phyloP scores from a whole-genome alignment of 2,113 vertebrate genomes.

The Oncorhynchus keta region DNA sequence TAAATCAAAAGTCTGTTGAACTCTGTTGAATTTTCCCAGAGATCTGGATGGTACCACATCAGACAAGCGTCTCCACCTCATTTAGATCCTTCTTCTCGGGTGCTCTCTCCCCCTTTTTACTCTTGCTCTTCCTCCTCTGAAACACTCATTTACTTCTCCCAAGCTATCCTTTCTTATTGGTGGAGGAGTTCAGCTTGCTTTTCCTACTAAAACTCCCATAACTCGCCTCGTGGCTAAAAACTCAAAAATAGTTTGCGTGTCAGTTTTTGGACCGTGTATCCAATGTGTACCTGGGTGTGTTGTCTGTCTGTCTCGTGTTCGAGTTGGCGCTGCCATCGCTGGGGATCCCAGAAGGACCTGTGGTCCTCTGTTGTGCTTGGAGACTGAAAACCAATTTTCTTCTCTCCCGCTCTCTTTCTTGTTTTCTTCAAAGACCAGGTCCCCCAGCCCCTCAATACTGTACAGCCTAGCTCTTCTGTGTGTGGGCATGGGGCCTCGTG shows the following conservation, averaged over 20 bases:
- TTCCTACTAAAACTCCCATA: conserved; percentile 24
- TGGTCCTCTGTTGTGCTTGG: conserved; percentile 31
- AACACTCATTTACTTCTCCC: conserved; percentile 6
- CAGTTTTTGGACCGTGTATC: conserved; percentile 61
- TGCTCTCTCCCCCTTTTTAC: conserved; percentile 25
- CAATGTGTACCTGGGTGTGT: conserved; percentile 60
- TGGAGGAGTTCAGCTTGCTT: conserved; percentile 27
- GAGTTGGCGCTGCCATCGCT: conserved; percentile 54
- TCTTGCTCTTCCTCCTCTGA: conserved; percentile 5
- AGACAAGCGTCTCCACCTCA: conserved; percentile 77
- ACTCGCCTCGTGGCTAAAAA: conserved; percentile 48
- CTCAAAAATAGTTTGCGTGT: conserved; percentile 46
- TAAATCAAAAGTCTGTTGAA: conserved; percentile 27
- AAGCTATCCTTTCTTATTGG: conserved; percentile 28
- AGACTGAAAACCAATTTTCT: conserved; percentile 28
- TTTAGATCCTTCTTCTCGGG: conserved; percentile 54
- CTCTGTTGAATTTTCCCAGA: conserved; percentile 44
- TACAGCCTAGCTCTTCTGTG: conserved; percentile 18
- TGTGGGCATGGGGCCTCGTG: conserved; percentile 12
- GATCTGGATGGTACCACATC: conserved; percentile 47
- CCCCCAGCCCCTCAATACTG: conserved; percentile 19
- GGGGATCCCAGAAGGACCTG: conserved; percentile 17
- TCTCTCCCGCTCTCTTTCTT: conserved; percentile 16
- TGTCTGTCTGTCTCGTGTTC: conserved; percentile 69
- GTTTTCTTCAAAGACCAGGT: conserved; percentile 31